Evolutionary conservation across 2,797 vertebrate species (phyloP), one percentile per base, ranked within the genome.

Genomic region (Anguilla megastoma): DNA sequence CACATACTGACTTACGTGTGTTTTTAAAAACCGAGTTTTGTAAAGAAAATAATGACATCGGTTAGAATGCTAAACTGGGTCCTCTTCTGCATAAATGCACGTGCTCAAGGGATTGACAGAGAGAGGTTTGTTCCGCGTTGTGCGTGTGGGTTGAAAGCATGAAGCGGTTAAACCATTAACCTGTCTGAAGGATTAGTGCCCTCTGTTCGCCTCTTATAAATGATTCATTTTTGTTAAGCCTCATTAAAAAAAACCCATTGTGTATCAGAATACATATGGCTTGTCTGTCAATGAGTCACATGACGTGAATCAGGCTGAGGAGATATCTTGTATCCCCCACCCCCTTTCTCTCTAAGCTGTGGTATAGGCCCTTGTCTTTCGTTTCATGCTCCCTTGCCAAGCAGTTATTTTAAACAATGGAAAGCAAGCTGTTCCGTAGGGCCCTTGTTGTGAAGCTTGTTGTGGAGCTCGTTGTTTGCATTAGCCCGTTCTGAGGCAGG

Each of bases 261-360:
- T 82, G 18, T 82, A 82, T 82, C 41, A 48, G 79, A 82, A 82
- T 82, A 82, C 79, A 82, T 50, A 82, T 82, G 79, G 79, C 79
- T n/a, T 14, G 45, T 82, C 50, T 50, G 45, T 48, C 18, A 50
- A 24, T 45, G 79, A 82, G 41, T 82, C 79, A 50, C 45, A 3
- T 82, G 18, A 82, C 50, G 45, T 8, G 79, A 48, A 82, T 82
- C 79, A 21, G 45, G 79, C 18, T 2, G 21, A n/a, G 21, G 79
- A 24, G 79, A 82, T 82, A 24, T 82, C 79, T 10, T 24, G 41
- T 24, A 45, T 45, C 45, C 16, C 10, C 2, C 10, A 6, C 66
- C 27, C 71, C 74, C 45, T 50, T 50, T 9, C 76, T 10, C 76
- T 50, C 16, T 24, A 76, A 41, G 14, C 74, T 36, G 74, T 21